Percentiles rank a stretch among this genome's conserved stretches.
phyloP scores from a whole-genome alignment of 2,888 invertebrate genomes.

The Microdon myrmicae region DNA sequence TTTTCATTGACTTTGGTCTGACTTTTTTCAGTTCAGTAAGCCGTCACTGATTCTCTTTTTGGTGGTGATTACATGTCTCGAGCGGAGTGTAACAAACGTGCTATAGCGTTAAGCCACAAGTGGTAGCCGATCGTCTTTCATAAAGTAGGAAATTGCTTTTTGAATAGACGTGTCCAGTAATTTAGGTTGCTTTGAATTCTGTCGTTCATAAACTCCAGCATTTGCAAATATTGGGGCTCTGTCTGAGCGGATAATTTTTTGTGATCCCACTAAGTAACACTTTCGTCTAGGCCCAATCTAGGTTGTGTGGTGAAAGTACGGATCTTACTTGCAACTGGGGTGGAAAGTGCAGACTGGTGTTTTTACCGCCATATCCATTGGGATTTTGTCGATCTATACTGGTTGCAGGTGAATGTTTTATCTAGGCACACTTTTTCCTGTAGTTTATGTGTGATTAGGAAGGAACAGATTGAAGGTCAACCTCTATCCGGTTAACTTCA shows the following conservation, averaged over 20 bases:
- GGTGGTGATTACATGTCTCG: slow-evolving; percentile 38
- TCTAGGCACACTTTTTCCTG: too few relatives aligned
- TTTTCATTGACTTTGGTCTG: slow-evolving; percentile 39
- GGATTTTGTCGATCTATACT: too few relatives aligned
- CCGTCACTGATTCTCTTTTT: slow-evolving; percentile 4
- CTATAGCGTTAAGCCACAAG: slow-evolving; percentile 19
- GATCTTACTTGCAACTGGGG: too few relatives aligned
- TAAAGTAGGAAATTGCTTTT: slow-evolving; percentile 47
- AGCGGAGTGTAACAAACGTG: slow-evolving; percentile 43
- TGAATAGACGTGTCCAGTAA: slow-evolving; percentile 24
- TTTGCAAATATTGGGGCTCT: slow-evolving; percentile 11
- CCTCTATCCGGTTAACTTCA: too few relatives aligned
- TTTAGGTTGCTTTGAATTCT: slow-evolving; percentile 33
- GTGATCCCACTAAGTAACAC: not conserved
- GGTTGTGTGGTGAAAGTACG: too few relatives aligned
- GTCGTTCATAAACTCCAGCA: too few relatives aligned
- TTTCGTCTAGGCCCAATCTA: slow-evolving; percentile 1
- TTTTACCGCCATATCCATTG: too few relatives aligned
- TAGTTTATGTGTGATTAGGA: too few relatives aligned
- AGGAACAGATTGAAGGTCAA: too few relatives aligned
- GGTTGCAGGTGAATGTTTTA: too few relatives aligned
- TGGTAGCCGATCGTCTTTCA: slow-evolving; percentile 32
- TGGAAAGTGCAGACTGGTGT: too few relatives aligned
- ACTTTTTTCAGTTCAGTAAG: slow-evolving; percentile 19
- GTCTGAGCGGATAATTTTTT: slow-evolving; percentile 13